Conservation (phyloP, 2,888 invertebrate species). For the Drosophila barbarae region DNA sequence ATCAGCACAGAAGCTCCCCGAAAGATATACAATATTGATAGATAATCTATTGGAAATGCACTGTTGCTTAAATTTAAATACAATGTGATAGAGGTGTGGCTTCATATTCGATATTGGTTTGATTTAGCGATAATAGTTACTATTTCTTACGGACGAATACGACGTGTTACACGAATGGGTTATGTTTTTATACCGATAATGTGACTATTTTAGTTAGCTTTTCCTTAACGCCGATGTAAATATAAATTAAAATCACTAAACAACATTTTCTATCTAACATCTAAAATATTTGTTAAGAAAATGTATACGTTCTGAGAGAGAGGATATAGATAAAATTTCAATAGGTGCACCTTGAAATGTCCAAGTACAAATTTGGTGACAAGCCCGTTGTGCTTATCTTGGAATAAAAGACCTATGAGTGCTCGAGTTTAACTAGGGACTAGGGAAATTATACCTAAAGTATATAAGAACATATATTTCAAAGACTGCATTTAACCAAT, state of each 20-base stretch:
- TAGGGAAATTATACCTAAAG: not conserved
- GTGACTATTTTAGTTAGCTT: not conserved
- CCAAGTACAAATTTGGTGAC: not conserved
- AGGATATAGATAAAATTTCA: not conserved
- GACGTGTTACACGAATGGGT: not conserved
- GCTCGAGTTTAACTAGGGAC: not conserved
- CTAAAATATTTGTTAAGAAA: not conserved
- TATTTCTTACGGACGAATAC: not conserved
- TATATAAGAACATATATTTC: not conserved
- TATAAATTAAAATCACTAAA: too few species aligned
- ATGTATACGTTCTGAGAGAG: not conserved
- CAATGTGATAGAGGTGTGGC: not conserved
- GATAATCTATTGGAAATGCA: not conserved
- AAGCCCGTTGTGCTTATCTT: not conserved
- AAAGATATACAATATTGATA: not conserved
- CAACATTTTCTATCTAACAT: not conserved
- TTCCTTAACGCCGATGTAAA: not conserved
- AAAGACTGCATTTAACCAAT: not conserved
- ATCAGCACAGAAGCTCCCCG: not conserved
- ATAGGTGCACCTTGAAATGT: not conserved
- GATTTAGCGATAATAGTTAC: slow-evolving; percentile 1
- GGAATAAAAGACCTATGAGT: not conserved
- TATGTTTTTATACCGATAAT: not conserved
- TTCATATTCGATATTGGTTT: not conserved
- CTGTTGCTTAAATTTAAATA: slow-evolving; percentile 11